phyloP scores from a whole-genome alignment of 2,797 vertebrate genomes.

The Aplochiton taeniatus region DNA sequence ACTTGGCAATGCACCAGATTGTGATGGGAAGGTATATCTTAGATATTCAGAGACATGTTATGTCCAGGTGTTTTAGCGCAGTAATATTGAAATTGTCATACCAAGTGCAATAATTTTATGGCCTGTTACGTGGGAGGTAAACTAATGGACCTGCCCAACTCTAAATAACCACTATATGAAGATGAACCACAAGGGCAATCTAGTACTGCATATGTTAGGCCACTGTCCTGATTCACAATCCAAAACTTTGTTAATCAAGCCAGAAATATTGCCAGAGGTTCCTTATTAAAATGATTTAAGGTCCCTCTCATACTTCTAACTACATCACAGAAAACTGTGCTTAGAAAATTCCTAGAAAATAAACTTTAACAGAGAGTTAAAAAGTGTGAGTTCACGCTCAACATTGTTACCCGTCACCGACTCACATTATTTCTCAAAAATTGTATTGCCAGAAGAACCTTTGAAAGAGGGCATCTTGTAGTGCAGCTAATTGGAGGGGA shows the following conservation, averaged over 20 bases:
- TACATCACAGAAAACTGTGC: neutral
- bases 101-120: no score
- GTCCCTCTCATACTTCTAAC: neutral
- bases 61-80: conserved; percentile 26
- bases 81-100: neutral
- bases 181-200: no score
- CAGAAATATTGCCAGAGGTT: no score
- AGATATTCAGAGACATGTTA: conserved; percentile 45
- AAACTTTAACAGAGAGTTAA: neutral
- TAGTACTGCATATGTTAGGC: no score
- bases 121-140: no score
- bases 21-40: conserved; percentile 53
- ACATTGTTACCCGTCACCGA: conserved; percentile 26
- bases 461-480: conserved; percentile 29
- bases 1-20: conserved; percentile 43
- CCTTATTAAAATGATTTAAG: no score
- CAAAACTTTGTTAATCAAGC: no score
- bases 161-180: no score
- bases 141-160: no score
- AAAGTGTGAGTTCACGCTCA: conserved; percentile 5
- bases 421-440: conserved; percentile 32
- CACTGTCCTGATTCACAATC: no score
- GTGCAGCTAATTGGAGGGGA: conserved; percentile 52
- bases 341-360: neutral
- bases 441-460: conserved; percentile 35